These are phyloP conservation scores for Apodemia duryi DNA, from an alignment of 2,888 invertebrate genomes.

Conservation along the genomic window DNA sequence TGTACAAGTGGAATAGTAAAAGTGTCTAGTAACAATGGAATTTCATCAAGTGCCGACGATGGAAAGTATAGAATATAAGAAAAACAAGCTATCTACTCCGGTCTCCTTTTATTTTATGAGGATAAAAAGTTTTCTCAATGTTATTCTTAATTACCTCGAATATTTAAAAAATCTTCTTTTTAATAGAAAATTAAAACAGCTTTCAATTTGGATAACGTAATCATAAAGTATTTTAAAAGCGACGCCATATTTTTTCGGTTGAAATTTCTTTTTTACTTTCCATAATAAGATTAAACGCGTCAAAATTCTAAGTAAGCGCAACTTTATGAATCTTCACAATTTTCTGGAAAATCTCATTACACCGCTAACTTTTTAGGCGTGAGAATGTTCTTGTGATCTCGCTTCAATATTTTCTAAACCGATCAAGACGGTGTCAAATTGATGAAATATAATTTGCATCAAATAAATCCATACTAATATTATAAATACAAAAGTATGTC, in stretches of 20 bases:
- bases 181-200: conserved; percentile 6
- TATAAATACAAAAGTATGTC: too few relatives aligned
- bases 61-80: too few relatives aligned
- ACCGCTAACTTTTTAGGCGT: conserved; percentile 11
- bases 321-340: conserved; percentile 4
- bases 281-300: conserved; percentile 15
- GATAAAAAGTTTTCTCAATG: too few relatives aligned
- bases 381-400: background rate
- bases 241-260: conserved; percentile 4
- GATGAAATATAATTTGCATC: background rate
- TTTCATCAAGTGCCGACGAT: too few relatives aligned
- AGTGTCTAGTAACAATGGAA: too few relatives aligned
- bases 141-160: background rate
- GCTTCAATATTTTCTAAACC: background rate
- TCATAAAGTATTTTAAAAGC: conserved; percentile 10
- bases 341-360: background rate
- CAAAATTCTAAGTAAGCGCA: conserved; percentile 6
- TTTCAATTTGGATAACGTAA: conserved; percentile 1
- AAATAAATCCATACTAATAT: background rate
- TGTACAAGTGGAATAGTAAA: too few relatives aligned
- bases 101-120: too few relatives aligned
- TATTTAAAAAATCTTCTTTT: background rate
- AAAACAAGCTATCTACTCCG: too few relatives aligned
- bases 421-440: background rate
- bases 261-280: conserved; percentile 6